phyloP scores from a whole-genome alignment of 1,140 invertebrate genomes.

The Hirudo medicinalis region DNA sequence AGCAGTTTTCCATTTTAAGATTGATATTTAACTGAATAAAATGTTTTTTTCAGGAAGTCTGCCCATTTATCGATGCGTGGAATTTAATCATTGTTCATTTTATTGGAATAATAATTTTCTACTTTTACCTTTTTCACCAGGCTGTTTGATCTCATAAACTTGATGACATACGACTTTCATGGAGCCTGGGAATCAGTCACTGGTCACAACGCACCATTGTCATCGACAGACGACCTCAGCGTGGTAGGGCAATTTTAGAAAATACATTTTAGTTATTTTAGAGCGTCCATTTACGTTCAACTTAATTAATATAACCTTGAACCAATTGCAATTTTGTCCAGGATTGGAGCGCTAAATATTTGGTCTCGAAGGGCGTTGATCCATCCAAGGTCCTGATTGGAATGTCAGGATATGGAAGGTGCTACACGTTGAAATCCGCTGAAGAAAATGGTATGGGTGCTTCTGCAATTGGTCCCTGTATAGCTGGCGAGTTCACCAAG shows the following conservation, averaged over 20 bases:
- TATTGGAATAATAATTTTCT: too few relatives aligned
- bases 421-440: constrained; percentile 56
- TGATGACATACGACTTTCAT: constrained; percentile 91
- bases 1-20: background rate
- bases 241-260: background rate
- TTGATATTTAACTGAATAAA: too few relatives aligned
- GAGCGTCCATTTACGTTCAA: background rate
- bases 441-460: constrained; percentile 74
- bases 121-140: background rate
- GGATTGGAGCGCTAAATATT: constrained; percentile 41
- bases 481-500: constrained; percentile 64
- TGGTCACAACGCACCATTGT: constrained; percentile 79
- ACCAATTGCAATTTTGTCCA: constrained; percentile 21
- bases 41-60: too few relatives aligned
- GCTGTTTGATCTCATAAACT: constrained; percentile 67
- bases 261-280: background rate
- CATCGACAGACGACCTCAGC: constrained; percentile 26
- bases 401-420: constrained; percentile 75
- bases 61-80: too few relatives aligned
- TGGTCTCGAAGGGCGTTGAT: constrained; percentile 62
- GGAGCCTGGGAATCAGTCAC: constrained; percentile 60
- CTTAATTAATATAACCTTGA: background rate
- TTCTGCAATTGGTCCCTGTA: constrained; percentile 54
- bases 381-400: constrained; percentile 68
- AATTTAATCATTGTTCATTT: too few relatives aligned